Percentiles rank a stretch among this genome's conserved stretches.
phyloP scores from a whole-genome alignment of 2,888 invertebrate genomes.

The Eudasyphora cyanicolor region DNA sequence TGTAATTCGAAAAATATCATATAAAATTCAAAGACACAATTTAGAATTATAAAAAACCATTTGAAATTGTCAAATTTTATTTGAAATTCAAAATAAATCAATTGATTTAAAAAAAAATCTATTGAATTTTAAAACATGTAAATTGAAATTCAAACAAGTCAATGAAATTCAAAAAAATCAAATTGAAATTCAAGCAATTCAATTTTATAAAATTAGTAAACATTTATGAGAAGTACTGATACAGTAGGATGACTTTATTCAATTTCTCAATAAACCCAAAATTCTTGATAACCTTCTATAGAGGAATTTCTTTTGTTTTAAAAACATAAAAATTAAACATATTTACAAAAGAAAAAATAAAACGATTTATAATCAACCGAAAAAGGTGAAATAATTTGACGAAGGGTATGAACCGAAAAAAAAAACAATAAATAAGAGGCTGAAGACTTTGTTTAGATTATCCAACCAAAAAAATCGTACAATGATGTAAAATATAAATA shows the following conservation, averaged over 20 bases:
- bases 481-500: slow-evolving; percentile 43
- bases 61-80: neutral
- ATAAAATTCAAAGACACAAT: too few relatives aligned
- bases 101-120: neutral
- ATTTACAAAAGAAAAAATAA: slow-evolving; percentile 41
- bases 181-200: too few relatives aligned
- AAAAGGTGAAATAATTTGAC: slow-evolving; percentile 52
- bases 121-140: too few relatives aligned
- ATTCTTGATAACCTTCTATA: too few relatives aligned
- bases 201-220: too few relatives aligned
- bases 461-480: slow-evolving; percentile 24
- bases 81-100: neutral
- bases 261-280: too few relatives aligned
- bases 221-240: too few relatives aligned
- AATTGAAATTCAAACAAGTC: too few relatives aligned
- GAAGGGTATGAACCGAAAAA: slow-evolving; percentile 34
- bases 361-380: slow-evolving; percentile 9
- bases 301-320: slow-evolving; percentile 50
- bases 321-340: slow-evolving; percentile 23
- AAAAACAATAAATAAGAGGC: slow-evolving; percentile 33
- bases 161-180: too few relatives aligned
- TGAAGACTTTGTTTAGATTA: slow-evolving; percentile 17
- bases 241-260: too few relatives aligned
- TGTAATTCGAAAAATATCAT: too few relatives aligned
- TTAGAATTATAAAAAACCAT: too few relatives aligned